phyloP scores from a whole-genome alignment of 1,140 invertebrate genomes.

The Kradibia gibbosae region DNA sequence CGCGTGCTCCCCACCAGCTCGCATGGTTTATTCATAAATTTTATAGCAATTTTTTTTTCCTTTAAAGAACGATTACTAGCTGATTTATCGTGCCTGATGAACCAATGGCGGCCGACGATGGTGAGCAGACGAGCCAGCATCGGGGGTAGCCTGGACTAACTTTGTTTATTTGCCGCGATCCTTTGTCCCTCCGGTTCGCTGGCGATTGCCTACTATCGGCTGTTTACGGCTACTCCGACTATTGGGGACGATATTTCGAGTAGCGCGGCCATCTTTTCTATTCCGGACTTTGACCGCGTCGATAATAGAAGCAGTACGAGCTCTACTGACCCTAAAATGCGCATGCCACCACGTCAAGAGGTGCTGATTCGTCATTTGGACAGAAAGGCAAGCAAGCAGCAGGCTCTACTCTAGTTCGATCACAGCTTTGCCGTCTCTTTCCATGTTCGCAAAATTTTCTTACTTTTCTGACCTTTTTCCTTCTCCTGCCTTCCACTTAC shows the following conservation, averaged over 20 bases:
- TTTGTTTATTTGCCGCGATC: neutral
- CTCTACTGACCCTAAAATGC: constrained; percentile 58
- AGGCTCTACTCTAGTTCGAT: constrained; percentile 21
- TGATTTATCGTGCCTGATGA: constrained; percentile 53
- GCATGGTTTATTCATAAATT: constrained; percentile 67
- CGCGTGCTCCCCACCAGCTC: constrained; percentile 6
- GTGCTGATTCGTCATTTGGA: constrained; percentile 38
- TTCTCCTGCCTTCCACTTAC: too few species aligned
- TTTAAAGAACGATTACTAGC: constrained; percentile 66
- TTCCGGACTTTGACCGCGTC: constrained; percentile 55
- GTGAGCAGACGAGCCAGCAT: too few species aligned
- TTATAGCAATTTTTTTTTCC: constrained; percentile 73
- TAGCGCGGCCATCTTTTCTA: constrained; percentile 52
- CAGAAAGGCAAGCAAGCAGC: neutral
- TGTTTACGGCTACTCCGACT: constrained; percentile 5
- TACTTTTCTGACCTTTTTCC: too few species aligned
- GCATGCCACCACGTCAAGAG: constrained; percentile 40
- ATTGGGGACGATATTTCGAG: constrained; percentile 51
- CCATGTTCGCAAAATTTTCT: neutral
- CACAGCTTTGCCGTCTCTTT: neutral
- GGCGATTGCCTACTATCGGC: neutral
- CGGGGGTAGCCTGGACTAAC: neutral
- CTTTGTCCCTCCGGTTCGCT: neutral
- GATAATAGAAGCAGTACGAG: constrained; percentile 58
- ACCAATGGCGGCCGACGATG: too few species aligned